Evolutionary conservation across 2,797 vertebrate species (phyloP).

Genomic region (Odontamblyopus rebecca): DNA sequence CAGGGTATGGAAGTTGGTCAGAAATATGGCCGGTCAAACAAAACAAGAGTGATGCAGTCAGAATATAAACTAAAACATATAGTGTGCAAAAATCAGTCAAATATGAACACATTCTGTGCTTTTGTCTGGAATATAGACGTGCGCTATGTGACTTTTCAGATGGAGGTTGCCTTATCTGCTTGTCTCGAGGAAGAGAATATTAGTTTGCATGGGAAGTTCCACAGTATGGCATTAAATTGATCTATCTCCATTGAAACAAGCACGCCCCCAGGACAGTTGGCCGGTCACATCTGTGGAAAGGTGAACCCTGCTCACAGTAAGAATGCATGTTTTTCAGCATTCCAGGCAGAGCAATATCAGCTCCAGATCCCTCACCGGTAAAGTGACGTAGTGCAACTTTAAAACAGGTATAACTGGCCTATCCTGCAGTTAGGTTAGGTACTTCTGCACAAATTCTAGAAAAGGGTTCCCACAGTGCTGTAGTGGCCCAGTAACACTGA

Average conservation of each 20-base stretch:
- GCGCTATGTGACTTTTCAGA: neutral
- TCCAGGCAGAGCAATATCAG: too few relatives aligned
- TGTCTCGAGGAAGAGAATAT: too few relatives aligned
- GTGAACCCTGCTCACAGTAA: too few relatives aligned
- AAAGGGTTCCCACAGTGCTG: neutral
- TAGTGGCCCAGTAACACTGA: neutral
- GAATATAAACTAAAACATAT: slow-evolving; percentile 6
- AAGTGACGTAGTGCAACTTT: too few relatives aligned
- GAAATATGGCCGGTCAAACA: slow-evolving; percentile 20
- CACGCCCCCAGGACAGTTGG: too few relatives aligned
- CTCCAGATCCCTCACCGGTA: too few relatives aligned
- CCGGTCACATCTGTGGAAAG: neutral
- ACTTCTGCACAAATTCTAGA: neutral
- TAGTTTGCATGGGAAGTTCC: neutral
- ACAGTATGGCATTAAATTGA: neutral
- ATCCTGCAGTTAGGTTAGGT: neutral
- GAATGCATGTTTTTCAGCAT: too few relatives aligned
- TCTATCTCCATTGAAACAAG: neutral
- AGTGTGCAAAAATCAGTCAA: neutral
- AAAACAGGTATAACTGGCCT: too few relatives aligned
- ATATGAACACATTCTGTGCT: neutral
- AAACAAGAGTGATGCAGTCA: slow-evolving; percentile 2
- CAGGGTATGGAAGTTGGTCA: slow-evolving; percentile 46
- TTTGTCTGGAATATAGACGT: neutral
- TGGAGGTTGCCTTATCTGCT: too few relatives aligned